Evolutionary conservation across 2,113 vertebrate species (phyloP).

Genomic region (Elephas maximus): DNA sequence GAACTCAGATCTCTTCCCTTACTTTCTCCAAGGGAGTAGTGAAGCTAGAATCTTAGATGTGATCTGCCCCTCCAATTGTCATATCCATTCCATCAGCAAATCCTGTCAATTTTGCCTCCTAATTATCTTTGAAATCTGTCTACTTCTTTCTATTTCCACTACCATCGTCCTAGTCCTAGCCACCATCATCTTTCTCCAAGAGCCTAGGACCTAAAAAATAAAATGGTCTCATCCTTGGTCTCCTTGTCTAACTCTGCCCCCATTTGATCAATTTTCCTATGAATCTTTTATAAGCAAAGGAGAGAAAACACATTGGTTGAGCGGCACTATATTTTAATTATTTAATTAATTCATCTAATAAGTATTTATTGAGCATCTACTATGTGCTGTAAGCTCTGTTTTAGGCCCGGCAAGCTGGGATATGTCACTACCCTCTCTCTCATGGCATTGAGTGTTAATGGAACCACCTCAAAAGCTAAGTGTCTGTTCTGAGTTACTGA

Average conservation of each 20-base stretch:
- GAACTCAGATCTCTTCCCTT: not conserved
- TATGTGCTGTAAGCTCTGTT: not conserved
- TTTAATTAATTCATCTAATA: slow-evolving; percentile 7
- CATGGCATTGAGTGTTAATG: not conserved
- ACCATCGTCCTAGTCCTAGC: not conserved
- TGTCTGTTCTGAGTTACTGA: not conserved
- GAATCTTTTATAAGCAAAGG: slow-evolving; percentile 43
- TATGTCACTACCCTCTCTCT: not conserved
- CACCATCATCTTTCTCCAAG: not conserved
- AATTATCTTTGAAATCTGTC: not conserved
- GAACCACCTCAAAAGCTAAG: not conserved
- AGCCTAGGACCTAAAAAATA: not conserved
- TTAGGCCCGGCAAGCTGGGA: not conserved
- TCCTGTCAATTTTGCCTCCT: not conserved
- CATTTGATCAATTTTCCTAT: not conserved
- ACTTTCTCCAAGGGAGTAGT: not conserved
- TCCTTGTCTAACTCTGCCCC: not conserved
- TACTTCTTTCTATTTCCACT: not conserved
- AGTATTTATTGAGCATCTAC: not conserved
- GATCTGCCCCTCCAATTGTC: not conserved
- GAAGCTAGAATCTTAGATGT: not conserved
- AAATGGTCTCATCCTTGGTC: not conserved
- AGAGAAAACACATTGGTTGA: slow-evolving; percentile 18
- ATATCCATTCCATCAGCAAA: not conserved
- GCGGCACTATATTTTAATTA: slow-evolving; percentile 24